A percentile compares a stretch with the other conserved stretches of the same genome.
phyloP scores from a whole-genome alignment of 30 jellyfish, hydroid and myxozoan species.

The Turritopsis rubra region DNA sequence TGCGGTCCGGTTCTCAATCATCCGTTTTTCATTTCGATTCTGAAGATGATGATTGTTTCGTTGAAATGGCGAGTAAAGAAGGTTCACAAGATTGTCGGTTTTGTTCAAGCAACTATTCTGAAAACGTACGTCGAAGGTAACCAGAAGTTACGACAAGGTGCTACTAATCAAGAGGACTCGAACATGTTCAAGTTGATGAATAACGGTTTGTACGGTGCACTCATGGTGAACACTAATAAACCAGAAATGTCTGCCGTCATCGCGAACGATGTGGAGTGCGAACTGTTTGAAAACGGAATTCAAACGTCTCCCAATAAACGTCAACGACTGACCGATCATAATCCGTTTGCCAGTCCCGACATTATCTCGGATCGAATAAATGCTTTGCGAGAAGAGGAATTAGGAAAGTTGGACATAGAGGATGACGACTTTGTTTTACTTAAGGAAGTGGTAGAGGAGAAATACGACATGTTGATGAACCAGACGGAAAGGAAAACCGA shows the following conservation, averaged over 20 bases:
- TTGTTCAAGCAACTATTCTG: background rate
- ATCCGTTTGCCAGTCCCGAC: too few relatives aligned
- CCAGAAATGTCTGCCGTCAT: background rate
- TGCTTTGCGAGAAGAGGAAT: too few relatives aligned
- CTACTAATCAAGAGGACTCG: background rate
- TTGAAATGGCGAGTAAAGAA: background rate
- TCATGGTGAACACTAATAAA: background rate
- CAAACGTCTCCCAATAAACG: too few relatives aligned
- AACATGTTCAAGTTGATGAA: background rate
- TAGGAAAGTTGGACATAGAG: too few relatives aligned
- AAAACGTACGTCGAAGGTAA: background rate
- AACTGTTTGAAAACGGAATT: background rate
- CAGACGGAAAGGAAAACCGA: too few relatives aligned
- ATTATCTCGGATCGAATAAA: too few relatives aligned
- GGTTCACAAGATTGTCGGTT: too few relatives aligned
- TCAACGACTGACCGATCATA: too few relatives aligned
- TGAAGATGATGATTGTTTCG: too few relatives aligned
- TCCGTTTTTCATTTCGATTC: background rate
- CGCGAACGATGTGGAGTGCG: background rate
- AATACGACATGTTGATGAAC: too few relatives aligned
- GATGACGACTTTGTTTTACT: too few relatives aligned
- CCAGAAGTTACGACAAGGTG: background rate
- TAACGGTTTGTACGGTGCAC: background rate
- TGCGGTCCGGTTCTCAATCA: background rate
- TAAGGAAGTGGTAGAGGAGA: too few relatives aligned